These are phyloP conservation scores for Malurus melanocephalus DNA, from an alignment of 2,113 vertebrate species.

Conservation along the genomic window DNA sequence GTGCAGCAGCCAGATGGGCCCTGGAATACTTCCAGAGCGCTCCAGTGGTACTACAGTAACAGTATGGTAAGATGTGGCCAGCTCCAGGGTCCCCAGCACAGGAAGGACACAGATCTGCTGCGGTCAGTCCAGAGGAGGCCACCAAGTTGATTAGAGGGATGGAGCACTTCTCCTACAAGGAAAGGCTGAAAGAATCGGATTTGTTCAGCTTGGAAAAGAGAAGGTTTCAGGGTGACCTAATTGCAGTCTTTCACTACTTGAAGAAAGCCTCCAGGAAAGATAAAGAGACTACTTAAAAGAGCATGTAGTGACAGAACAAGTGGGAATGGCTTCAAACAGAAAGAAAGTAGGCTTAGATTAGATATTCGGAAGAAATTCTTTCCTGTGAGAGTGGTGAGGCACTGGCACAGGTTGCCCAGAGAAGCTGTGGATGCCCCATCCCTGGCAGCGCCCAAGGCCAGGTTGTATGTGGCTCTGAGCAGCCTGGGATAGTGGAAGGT, in stretches of 20 bases:
- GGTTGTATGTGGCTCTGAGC: background rate
- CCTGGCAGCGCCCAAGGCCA: background rate
- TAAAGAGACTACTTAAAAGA: background rate
- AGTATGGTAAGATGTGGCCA: background rate
- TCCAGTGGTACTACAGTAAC: rapidly evolving
- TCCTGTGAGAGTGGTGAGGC: background rate
- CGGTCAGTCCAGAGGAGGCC: background rate
- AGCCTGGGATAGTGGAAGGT: rapidly evolving
- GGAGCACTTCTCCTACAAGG: background rate
- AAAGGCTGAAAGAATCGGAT: background rate
- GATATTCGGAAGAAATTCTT: too few relatives aligned
- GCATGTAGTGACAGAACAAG: background rate
- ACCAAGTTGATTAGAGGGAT: background rate
- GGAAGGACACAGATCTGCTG: background rate
- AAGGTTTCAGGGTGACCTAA: background rate
- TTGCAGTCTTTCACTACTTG: background rate
- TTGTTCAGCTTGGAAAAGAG: background rate
- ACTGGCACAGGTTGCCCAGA: rapidly evolving
- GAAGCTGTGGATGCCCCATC: background rate
- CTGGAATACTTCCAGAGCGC: background rate
- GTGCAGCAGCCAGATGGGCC: rapidly evolving
- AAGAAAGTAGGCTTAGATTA: background rate
- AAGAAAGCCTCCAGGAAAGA: background rate
- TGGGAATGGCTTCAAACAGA: background rate
- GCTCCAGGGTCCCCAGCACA: background rate